These are phyloP conservation scores for Drosophila virilis DNA, from an alignment of 1,140 invertebrate species.

Conservation along the genomic window DNA sequence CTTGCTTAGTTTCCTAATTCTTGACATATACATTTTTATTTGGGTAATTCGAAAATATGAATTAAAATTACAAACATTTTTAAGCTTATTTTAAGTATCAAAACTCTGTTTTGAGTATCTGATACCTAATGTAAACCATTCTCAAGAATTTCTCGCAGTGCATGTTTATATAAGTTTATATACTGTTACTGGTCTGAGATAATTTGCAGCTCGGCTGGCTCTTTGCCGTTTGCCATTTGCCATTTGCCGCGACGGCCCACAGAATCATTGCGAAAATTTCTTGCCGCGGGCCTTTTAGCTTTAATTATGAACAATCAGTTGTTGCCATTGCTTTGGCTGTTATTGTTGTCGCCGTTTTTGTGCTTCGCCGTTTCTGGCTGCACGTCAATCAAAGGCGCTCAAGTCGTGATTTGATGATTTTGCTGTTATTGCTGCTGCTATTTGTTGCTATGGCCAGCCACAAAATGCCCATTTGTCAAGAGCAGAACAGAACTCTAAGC, in stretches of 20 bases:
- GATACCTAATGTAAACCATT: too few relatives aligned
- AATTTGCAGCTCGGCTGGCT: constrained; percentile 63
- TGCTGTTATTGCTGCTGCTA: constrained; percentile 42
- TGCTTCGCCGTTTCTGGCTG: constrained; percentile 44
- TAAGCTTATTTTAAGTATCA: too few relatives aligned
- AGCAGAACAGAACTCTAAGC: constrained; percentile 56
- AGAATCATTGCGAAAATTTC: constrained; percentile 74
- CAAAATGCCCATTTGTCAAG: constrained; percentile 65
- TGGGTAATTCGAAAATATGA: too few relatives aligned
- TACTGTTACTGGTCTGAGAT: constrained; percentile 54
- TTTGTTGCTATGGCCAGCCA: constrained; percentile 19
- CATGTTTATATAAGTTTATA: constrained; percentile 2
- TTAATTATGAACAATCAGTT: constrained; percentile 80
- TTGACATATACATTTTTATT: too few relatives aligned
- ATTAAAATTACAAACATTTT: too few relatives aligned
- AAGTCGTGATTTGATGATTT: constrained; percentile 82
- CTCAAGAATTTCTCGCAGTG: not conserved
- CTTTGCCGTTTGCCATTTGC: constrained; percentile 28
- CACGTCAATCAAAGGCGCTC: constrained; percentile 78
- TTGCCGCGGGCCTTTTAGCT: constrained; percentile 59
- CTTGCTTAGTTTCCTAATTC: too few relatives aligned
- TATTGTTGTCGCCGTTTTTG: constrained; percentile 20
- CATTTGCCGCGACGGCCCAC: constrained; percentile 23
- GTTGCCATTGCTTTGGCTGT: constrained; percentile 42
- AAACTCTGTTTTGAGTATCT: too few relatives aligned